Percentiles rank a stretch among this genome's conserved stretches.
Conservation (phyloP, 2,797 vertebrate genomes). For the Eulemur mongoz region DNA sequence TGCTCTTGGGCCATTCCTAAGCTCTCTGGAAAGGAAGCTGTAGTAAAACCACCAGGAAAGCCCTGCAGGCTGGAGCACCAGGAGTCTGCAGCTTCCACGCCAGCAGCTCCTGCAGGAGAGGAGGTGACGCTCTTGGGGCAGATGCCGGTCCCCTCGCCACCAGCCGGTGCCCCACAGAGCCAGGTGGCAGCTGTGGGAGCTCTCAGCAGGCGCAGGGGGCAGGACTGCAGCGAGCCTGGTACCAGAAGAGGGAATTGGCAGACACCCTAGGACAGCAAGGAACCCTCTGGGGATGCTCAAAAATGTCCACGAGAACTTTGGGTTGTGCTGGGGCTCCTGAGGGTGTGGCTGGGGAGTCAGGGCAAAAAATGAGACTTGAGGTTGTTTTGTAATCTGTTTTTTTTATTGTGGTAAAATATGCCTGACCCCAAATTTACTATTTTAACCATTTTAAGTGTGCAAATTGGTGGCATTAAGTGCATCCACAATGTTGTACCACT, state of each 20-base stretch:
- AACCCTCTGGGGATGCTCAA: not conserved
- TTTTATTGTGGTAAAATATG: not conserved
- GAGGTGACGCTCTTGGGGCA: not conserved
- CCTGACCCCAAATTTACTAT: not conserved
- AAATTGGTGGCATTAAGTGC: not conserved
- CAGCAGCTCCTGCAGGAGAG: not conserved
- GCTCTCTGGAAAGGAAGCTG: not conserved
- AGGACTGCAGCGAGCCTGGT: not conserved
- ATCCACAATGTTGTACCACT: not conserved
- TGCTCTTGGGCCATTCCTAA: not conserved
- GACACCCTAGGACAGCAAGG: not conserved
- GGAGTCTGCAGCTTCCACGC: not conserved
- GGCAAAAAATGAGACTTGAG: not conserved
- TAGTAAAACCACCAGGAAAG: not conserved
- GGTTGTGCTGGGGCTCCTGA: not conserved
- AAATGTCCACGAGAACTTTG: not conserved
- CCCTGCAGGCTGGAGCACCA: fast-evolving
- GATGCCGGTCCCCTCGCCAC: fast-evolving
- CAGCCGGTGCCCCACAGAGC: not conserved
- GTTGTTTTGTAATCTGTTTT: not conserved
- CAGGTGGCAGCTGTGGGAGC: not conserved
- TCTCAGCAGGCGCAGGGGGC: not conserved
- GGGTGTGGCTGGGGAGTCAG: not conserved
- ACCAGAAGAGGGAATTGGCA: not conserved
- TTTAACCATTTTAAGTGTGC: not conserved